phyloP scores from a whole-genome alignment of 2,113 vertebrate genomes.

The Ascaphus truei region DNA sequence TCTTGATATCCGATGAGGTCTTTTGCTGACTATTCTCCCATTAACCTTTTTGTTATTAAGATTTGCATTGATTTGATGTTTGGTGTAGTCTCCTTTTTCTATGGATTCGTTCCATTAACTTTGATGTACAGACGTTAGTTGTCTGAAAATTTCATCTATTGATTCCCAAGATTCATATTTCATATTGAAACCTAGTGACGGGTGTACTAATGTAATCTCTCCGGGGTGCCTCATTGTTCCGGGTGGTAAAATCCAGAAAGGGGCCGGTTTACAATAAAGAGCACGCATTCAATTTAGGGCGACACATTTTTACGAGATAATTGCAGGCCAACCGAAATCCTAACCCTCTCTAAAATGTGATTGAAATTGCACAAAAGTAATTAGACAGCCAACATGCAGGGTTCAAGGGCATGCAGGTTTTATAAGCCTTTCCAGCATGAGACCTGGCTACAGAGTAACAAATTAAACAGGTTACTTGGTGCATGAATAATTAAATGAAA shows the following conservation, averaged over 20 bases:
- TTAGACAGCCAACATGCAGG: accelerated
- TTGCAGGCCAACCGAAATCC: too few species aligned
- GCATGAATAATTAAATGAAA: too few species aligned
- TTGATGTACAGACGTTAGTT: background rate
- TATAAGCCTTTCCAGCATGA: too few species aligned
- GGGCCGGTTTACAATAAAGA: too few species aligned
- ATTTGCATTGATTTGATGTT: conserved; percentile 27
- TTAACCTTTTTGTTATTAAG: conserved; percentile 34
- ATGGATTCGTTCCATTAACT: conserved; percentile 34
- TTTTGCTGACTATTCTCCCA: conserved; percentile 28
- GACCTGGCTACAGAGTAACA: too few species aligned
- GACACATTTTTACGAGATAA: too few species aligned
- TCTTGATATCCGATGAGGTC: background rate
- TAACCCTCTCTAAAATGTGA: too few species aligned
- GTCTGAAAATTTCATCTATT: conserved; percentile 19
- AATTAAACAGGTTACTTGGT: too few species aligned
- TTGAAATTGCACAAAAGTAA: too few species aligned
- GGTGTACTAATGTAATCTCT: conserved; percentile 17
- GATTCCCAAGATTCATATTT: conserved; percentile 26
- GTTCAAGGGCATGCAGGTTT: too few species aligned
- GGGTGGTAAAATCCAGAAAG: conserved; percentile 5
- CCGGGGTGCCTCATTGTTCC: background rate
- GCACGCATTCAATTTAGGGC: too few species aligned
- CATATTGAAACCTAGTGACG: conserved; percentile 1
- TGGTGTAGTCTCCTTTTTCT: conserved; percentile 26